Evolutionary conservation across 2,797 vertebrate genomes (phyloP).

Genomic region (Liparis tanakae): DNA sequence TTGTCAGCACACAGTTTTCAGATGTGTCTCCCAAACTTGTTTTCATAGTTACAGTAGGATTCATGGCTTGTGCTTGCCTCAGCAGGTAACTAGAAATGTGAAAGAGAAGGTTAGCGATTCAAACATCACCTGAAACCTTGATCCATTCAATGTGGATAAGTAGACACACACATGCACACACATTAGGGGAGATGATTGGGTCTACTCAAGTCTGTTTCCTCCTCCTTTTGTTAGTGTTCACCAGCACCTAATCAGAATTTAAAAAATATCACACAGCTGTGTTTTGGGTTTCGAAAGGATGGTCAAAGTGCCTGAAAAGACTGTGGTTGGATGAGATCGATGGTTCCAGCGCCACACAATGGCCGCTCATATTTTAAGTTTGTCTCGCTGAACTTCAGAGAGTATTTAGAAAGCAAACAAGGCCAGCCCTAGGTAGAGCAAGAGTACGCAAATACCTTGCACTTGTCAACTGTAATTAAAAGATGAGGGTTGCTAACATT

Average conservation of each 20-base stretch:
- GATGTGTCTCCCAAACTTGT: slow-evolving; percentile 5
- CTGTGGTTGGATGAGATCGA: slow-evolving; percentile 20
- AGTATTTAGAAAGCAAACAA: slow-evolving; percentile 39
- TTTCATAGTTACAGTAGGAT: slow-evolving; percentile 10
- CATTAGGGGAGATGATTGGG: slow-evolving; percentile 38
- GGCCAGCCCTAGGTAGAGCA: slow-evolving; percentile 25
- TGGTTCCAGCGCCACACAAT: slow-evolving; percentile 43
- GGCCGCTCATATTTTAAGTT: slow-evolving; percentile 55
- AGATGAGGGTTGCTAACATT: slow-evolving; percentile 30
- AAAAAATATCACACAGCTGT: slow-evolving; percentile 42
- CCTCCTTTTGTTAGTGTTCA: slow-evolving; percentile 47
- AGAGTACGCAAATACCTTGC: slow-evolving; percentile 49
- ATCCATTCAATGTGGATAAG: slow-evolving; percentile 18
- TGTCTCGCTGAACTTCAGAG: slow-evolving; percentile 23
- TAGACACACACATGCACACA: not conserved
- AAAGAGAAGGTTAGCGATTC: slow-evolving; percentile 49
- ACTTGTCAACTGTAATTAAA: slow-evolving; percentile 61
- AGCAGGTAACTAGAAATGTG: slow-evolving; percentile 43
- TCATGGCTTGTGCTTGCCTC: slow-evolving; percentile 21
- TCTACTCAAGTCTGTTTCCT: slow-evolving; percentile 43
- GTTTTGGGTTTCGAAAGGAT: slow-evolving; percentile 60
- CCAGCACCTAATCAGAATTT: slow-evolving; percentile 42
- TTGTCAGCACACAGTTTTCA: slow-evolving; percentile 5
- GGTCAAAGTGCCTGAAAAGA: slow-evolving; percentile 38
- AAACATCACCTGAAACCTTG: slow-evolving; percentile 43